Evolutionary conservation across 1,140 invertebrate genomes (phyloP).

Genomic region (Diprion similis): DNA sequence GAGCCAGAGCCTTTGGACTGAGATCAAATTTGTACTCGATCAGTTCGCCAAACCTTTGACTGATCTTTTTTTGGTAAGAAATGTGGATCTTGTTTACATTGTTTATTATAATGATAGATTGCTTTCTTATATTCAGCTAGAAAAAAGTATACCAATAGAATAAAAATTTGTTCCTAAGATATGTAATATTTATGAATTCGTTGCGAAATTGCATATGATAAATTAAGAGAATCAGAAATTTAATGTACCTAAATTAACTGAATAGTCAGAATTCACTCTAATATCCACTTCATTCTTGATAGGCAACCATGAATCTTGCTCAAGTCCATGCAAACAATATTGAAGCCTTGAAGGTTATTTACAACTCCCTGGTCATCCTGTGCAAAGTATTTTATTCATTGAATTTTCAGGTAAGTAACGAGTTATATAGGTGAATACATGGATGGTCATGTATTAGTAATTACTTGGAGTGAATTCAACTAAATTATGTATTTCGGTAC

Average conservation of each 20-base stretch:
- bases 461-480: constrained; percentile 21
- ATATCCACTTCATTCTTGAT: constrained; percentile 46
- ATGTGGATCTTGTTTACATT: background rate
- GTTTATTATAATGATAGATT: constrained; percentile 9
- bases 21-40: constrained; percentile 96
- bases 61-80: constrained; percentile 83
- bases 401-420: constrained; percentile 80
- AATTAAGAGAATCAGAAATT: no score
- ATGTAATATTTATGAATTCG: constrained; percentile 6
- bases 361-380: constrained; percentile 88
- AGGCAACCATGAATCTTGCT: constrained; percentile 87
- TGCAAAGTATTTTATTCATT: constrained; percentile 97
- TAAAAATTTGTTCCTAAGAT: no score
- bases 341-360: constrained; percentile 85
- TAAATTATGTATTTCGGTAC: constrained; percentile 12
- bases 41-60: constrained; percentile 93
- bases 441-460: constrained; percentile 15
- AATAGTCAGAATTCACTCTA: no score
- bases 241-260: no score
- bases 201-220: no score
- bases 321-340: constrained; percentile 80
- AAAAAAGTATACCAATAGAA: background rate
- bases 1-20: constrained; percentile 91
- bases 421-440: no score
- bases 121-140: constrained; percentile 21